Evolutionary conservation across 2,888 invertebrate genomes (phyloP).

Genomic region (Netelia fuscicornis): DNA sequence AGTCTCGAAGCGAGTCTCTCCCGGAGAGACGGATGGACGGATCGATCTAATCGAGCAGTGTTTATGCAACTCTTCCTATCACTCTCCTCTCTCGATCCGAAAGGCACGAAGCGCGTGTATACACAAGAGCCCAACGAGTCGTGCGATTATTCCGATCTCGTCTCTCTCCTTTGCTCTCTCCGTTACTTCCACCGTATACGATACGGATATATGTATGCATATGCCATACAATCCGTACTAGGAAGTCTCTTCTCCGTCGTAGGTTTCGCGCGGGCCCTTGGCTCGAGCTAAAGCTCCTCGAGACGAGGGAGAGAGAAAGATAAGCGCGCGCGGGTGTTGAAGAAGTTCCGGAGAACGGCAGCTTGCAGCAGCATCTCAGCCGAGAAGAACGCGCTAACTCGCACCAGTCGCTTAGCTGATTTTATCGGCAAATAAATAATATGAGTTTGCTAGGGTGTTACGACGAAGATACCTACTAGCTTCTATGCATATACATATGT

Average conservation of each 20-base stretch:
- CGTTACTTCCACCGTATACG: slow-evolving; percentile 59
- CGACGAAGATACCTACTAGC: slow-evolving; percentile 1
- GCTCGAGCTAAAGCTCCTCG: slow-evolving; percentile 47
- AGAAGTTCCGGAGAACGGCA: slow-evolving; percentile 30
- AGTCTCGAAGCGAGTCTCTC: slow-evolving; percentile 31
- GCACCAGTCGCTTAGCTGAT: slow-evolving; percentile 63
- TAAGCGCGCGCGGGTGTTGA: slow-evolving; percentile 52
- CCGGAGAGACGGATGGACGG: slow-evolving; percentile 46
- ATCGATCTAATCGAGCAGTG: slow-evolving; percentile 66
- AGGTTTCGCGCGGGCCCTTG: slow-evolving; percentile 45
- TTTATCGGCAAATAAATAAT: slow-evolving; percentile 68
- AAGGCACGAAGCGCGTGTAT: slow-evolving; percentile 34
- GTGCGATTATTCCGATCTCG: slow-evolving; percentile 60
- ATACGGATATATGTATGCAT: slow-evolving; percentile 5
- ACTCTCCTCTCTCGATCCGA: slow-evolving; percentile 47
- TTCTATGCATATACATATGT: not conserved
- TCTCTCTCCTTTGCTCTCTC: slow-evolving; percentile 49
- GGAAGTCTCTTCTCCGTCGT: slow-evolving; percentile 61
- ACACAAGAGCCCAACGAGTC: slow-evolving; percentile 47
- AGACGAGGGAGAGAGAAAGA: slow-evolving; percentile 37
- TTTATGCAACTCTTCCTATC: slow-evolving; percentile 63
- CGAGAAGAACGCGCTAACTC: slow-evolving; percentile 46
- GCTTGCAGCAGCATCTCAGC: slow-evolving; percentile 45
- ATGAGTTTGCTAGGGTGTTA: slow-evolving; percentile 61
- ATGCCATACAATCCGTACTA: slow-evolving; percentile 61